A percentile compares a stretch with the other conserved stretches of the same genome.
phyloP scores from a whole-genome alignment of 2,113 vertebrate species.

The Cyphomyrus discorhynchus region DNA sequence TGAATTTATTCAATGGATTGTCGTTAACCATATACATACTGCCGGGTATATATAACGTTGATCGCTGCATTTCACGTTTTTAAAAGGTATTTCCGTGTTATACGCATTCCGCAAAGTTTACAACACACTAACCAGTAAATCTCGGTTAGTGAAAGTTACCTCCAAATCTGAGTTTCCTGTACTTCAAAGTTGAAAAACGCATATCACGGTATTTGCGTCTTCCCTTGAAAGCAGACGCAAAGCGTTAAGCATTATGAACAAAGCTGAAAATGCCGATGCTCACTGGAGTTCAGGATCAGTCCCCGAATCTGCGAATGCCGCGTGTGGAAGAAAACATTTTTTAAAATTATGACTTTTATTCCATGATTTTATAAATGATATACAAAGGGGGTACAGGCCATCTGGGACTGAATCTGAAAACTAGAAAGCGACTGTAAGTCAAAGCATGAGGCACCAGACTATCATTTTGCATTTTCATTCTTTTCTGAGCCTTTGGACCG shows the following conservation, averaged over 20 bases:
- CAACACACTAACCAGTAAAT: not conserved
- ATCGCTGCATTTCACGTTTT: not conserved
- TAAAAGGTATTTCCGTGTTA: not conserved
- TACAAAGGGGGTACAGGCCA: not conserved
- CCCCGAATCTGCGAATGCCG: not conserved
- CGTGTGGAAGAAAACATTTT: not conserved
- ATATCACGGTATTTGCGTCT: not conserved
- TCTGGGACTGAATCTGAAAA: not conserved
- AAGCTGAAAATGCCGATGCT: not conserved
- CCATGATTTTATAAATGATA: not conserved
- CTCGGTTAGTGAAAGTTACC: not conserved
- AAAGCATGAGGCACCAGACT: not conserved
- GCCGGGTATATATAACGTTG: not conserved
- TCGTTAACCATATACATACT: not conserved
- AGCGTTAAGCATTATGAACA: not conserved
- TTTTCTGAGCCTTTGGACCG: not conserved
- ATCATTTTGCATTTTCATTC: not conserved
- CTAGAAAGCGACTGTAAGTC: not conserved
- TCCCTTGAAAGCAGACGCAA: not conserved
- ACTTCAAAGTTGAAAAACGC: not conserved
- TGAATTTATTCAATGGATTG: not conserved
- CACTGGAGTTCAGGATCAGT: not conserved
- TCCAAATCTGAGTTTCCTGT: not conserved
- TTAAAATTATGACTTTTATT: not conserved
- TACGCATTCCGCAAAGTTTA: not conserved